phyloP scores from a whole-genome alignment of 2,888 invertebrate species.

The Tetragonula carbonaria region DNA sequence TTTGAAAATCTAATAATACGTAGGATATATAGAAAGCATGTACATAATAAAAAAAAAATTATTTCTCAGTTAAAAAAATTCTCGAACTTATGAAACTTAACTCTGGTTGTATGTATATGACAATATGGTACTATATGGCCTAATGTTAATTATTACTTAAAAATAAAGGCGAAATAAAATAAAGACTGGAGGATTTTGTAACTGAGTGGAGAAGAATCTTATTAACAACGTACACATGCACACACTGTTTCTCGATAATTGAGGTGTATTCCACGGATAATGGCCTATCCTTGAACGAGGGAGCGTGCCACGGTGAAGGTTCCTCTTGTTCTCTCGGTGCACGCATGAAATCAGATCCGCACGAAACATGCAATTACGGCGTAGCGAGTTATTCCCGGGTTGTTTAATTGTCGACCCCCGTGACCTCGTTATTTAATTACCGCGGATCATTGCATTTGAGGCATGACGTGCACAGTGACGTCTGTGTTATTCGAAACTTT shows the following conservation, averaged over 20 bases:
- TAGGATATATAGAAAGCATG: too few species aligned
- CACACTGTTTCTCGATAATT: background rate
- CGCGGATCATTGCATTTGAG: slow-evolving; percentile 21
- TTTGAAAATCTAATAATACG: too few species aligned
- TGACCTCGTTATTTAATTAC: slow-evolving; percentile 56
- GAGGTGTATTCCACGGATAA: background rate
- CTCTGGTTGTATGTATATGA: too few species aligned
- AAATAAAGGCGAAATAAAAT: too few species aligned
- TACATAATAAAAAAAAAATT: too few species aligned
- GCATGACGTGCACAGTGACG: background rate
- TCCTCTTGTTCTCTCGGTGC: background rate
- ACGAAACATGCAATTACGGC: slow-evolving; percentile 38
- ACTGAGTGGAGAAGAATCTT: background rate
- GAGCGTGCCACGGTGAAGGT: slow-evolving; percentile 13
- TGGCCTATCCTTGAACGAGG: background rate
- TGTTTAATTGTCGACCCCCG: slow-evolving; percentile 51
- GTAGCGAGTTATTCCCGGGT: slow-evolving; percentile 35
- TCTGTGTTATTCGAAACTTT: background rate
- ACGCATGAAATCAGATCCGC: slow-evolving; percentile 31
- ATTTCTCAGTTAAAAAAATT: too few species aligned
- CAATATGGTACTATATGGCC: too few species aligned
- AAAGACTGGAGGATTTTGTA: background rate
- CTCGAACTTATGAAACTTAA: too few species aligned
- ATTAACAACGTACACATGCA: background rate
- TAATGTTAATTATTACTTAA: too few species aligned